Evolutionary conservation across 2,113 vertebrate genomes (phyloP).

Genomic region (Dipodomys spectabilis): DNA sequence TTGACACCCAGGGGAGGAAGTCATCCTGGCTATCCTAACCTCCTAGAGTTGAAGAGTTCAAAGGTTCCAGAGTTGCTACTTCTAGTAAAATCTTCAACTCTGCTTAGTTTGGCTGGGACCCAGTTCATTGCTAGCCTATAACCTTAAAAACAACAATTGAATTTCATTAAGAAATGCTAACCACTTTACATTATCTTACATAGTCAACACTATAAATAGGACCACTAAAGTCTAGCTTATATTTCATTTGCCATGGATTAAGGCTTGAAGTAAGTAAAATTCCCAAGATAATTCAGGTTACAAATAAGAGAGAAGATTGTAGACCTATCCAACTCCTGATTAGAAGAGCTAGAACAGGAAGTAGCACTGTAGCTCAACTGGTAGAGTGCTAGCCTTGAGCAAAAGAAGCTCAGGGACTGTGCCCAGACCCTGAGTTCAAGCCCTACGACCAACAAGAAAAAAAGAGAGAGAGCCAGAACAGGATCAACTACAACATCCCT

Average conservation of each 20-base stretch:
- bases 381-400: too few species aligned
- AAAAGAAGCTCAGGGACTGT: too few species aligned
- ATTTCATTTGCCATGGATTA: constrained; percentile 43
- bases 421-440: too few species aligned
- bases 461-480: not conserved
- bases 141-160: constrained; percentile 53
- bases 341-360: not conserved
- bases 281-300: constrained; percentile 28
- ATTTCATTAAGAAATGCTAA: constrained; percentile 56
- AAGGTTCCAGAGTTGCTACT: constrained; percentile 2
- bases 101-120: constrained; percentile 40
- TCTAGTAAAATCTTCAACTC: constrained; percentile 32
- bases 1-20: not conserved
- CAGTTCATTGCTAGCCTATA: constrained; percentile 43
- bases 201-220: constrained; percentile 23
- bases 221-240: constrained; percentile 14
- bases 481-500: not conserved
- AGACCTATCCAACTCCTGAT: not conserved
- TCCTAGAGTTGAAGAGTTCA: not conserved
- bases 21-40: not conserved
- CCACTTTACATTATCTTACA: constrained; percentile 39
- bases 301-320: constrained; percentile 30
- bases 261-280: constrained; percentile 58
- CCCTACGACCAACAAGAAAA: too few species aligned
- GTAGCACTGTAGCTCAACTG: too few species aligned